These are phyloP conservation scores for Colletes collaris DNA, from an alignment of 2,888 invertebrate species.

Conservation along the genomic window DNA sequence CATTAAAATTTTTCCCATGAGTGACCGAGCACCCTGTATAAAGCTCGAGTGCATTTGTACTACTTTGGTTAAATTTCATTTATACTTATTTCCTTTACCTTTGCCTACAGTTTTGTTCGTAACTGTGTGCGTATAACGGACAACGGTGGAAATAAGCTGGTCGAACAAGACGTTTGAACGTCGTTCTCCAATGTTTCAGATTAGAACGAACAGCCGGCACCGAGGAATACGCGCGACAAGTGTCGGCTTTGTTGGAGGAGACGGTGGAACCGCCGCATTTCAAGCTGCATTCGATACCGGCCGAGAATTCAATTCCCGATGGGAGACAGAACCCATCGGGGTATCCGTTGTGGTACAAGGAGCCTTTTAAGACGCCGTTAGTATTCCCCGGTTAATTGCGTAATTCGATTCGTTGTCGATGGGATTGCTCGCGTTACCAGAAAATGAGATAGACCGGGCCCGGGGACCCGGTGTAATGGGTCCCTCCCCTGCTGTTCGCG, in stretches of 20 bases:
- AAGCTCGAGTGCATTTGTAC: too few species aligned
- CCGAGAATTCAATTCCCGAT: conserved; percentile 70
- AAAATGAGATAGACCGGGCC: conserved; percentile 39
- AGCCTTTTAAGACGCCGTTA: conserved; percentile 71
- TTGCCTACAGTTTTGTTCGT: too few species aligned
- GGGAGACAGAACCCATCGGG: conserved; percentile 55
- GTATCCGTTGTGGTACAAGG: conserved; percentile 75
- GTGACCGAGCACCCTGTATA: too few species aligned
- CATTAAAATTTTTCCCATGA: too few species aligned
- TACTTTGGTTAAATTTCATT: too few species aligned
- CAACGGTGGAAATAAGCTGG: background rate
- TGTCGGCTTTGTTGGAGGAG: conserved; percentile 71
- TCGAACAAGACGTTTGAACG: background rate
- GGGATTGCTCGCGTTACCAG: conserved; percentile 25
- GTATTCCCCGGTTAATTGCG: conserved; percentile 52
- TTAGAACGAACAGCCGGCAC: conserved; percentile 71
- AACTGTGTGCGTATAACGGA: too few species aligned
- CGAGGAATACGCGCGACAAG: conserved; percentile 71
- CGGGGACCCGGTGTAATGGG: conserved; percentile 8
- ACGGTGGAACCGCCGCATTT: conserved; percentile 75
- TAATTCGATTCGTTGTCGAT: conserved; percentile 18
- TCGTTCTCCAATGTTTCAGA: conserved; percentile 48
- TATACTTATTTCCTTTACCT: too few species aligned
- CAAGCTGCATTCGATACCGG: conserved; percentile 65
- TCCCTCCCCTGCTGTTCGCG: conserved; percentile 2